phyloP scores from a whole-genome alignment of 2,113 vertebrate genomes.

The Mola mola region DNA sequence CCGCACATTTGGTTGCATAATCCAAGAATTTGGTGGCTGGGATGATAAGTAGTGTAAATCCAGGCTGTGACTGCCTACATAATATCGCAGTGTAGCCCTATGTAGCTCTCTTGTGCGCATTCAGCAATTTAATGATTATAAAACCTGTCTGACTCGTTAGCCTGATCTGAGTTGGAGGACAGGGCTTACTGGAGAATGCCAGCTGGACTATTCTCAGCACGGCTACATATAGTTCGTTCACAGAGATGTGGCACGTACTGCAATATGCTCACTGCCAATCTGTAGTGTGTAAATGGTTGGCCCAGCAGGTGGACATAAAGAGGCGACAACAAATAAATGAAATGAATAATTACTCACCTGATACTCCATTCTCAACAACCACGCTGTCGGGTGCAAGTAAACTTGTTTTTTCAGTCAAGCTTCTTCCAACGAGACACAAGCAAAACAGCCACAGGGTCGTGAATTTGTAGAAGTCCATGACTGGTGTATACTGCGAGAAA shows the following conservation, averaged over 20 bases:
- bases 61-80: too few species aligned
- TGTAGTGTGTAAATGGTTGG: slow-evolving; percentile 1
- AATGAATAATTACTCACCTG: slow-evolving; percentile 64
- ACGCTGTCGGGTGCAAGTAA: slow-evolving; percentile 51
- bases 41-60: too few species aligned
- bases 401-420: slow-evolving; percentile 66
- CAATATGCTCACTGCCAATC: slow-evolving; percentile 15
- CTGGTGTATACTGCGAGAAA: slow-evolving; percentile 49
- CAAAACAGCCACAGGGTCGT: slow-evolving; percentile 76
- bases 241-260: slow-evolving; percentile 49
- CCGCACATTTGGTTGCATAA: background rate
- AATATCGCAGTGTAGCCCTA: too few species aligned
- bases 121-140: too few species aligned
- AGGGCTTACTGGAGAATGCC: slow-evolving; percentile 52
- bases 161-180: too few species aligned
- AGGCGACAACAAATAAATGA: background rate
- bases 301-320: background rate
- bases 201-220: slow-evolving; percentile 78
- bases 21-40: too few species aligned
- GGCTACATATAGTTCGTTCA: slow-evolving; percentile 75
- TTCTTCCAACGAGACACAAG: slow-evolving; percentile 72
- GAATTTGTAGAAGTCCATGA: slow-evolving; percentile 78
- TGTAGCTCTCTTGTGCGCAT: too few species aligned
- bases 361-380: slow-evolving; percentile 60
- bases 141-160: too few species aligned